Base-by-base conservation (phyloP, 2,888 invertebrate species). In the Eretmocerus hayati region DNA sequence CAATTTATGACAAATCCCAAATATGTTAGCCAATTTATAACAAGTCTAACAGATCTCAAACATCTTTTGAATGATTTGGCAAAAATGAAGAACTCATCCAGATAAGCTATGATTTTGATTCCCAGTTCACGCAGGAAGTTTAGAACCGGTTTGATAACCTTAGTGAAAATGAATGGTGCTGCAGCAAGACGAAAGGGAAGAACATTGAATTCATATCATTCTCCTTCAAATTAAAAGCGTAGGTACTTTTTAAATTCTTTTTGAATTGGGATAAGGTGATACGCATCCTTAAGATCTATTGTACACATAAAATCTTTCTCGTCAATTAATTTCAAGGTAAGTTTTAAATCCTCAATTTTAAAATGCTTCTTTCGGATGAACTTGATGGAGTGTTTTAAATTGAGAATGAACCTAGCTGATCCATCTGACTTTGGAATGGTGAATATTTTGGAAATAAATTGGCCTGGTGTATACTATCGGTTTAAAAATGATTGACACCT, bases 281-380 rank as follows among this genome's bases (percentile, higher is more conserved):
- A 52, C 11, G 53, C 53, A 31, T 53, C 51, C 40, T 48, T 40
- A 19, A 56, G 39, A 26, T 52, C 56, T n/a, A 50, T 31, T 15
- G 32, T 50, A 9, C 30, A 37, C 46, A 54, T 50, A 39, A 32
- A 52, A 46, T 48, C 47, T 32, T 36, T 31, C 5, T 30, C 37
- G 13, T 22, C 21, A 5, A 56, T 26, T 20, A 54, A 21, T 30
- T 37, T 47, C 18, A 38, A 37, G 18, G 46, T 54, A 4, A 50
- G 52, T 23, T 40, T 38, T 8, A 26, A 20, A 37, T 54, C 44
- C 40, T 55, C 54, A 31, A 58, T 22, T 43, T 54, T 53, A 40
- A 58, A 58, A 53, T 58, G 56, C 16, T 52, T 37, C 5, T 44
- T 42, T 11, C 35, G 15, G 8, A 52, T 33, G 46, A 56, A 57